phyloP scores from a whole-genome alignment of 2,113 vertebrate species.

The Physeter macrocephalus region DNA sequence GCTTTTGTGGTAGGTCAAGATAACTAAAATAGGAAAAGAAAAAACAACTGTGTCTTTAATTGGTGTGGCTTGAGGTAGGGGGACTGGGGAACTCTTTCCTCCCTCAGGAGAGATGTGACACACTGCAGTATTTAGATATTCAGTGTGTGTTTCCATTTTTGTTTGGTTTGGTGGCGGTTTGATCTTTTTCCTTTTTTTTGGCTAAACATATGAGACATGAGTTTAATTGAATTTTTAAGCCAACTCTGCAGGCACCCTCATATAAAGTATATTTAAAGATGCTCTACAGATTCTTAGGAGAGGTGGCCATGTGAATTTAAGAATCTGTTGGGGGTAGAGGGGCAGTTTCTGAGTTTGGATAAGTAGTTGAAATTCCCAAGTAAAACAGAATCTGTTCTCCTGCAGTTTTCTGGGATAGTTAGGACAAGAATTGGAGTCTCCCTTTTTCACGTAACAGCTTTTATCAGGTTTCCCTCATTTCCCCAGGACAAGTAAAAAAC shows the following conservation, averaged over 20 bases:
- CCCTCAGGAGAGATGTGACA: not conserved
- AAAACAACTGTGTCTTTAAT: not conserved
- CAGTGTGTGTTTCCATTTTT: not conserved
- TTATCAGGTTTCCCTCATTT: not conserved
- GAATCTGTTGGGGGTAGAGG: not conserved
- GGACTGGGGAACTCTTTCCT: not conserved
- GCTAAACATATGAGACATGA: not conserved
- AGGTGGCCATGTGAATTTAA: not conserved
- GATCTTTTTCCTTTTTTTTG: not conserved
- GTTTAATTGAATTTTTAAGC: slow-evolving; percentile 53
- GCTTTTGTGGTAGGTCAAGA: not conserved
- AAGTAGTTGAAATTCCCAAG: fast-evolving
- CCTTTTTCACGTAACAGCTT: fast-evolving
- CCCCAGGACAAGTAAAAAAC: slow-evolving; percentile 3
- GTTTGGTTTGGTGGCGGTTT: not conserved
- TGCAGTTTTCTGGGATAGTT: not conserved
- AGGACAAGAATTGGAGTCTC: not conserved
- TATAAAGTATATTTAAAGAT: not conserved
- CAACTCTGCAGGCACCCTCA: not conserved
- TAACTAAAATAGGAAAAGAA: not conserved
- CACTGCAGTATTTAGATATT: not conserved
- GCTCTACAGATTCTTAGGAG: not conserved
- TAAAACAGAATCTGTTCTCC: not conserved
- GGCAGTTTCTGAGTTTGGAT: not conserved
- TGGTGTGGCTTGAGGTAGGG: not conserved